These are phyloP conservation scores for Pangasius mekongensis DNA, from an alignment of 2,797 vertebrate genomes.

Conservation along the genomic window DNA sequence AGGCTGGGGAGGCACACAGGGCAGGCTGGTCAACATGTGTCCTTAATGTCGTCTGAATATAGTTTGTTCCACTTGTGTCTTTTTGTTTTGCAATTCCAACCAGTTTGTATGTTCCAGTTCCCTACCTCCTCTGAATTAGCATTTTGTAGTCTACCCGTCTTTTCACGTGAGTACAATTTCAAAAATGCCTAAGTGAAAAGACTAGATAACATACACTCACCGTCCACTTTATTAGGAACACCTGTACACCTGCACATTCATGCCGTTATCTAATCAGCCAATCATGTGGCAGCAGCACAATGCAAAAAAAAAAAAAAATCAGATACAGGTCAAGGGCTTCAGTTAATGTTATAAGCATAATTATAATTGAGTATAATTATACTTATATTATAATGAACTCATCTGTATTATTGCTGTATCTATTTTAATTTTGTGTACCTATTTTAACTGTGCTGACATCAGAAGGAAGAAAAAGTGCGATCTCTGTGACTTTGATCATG, in stretches of 20 bases:
- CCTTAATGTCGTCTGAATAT: neutral
- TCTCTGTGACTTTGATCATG: neutral
- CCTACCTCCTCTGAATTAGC: neutral
- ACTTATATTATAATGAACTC: too few species aligned
- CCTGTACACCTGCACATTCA: neutral
- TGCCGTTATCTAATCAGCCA: neutral
- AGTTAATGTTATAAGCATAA: too few species aligned
- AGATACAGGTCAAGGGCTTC: too few species aligned
- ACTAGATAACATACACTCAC: neutral
- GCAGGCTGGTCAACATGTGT: neutral
- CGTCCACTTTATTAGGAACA: neutral
- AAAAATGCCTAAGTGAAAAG: neutral
- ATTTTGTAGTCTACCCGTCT: neutral
- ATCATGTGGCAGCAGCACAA: neutral
- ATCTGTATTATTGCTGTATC: too few species aligned
- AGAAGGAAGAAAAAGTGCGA: neutral
- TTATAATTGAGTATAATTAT: too few species aligned
- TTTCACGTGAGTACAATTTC: neutral
- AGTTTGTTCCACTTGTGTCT: neutral
- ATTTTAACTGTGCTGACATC: neutral
- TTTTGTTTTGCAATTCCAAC: neutral
- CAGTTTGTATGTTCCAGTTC: neutral
- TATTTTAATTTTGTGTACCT: too few species aligned
- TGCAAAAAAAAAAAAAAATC: too few species aligned
- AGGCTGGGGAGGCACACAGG: conserved; percentile 72